phyloP scores from a whole-genome alignment of 2,113 vertebrate species.

The Nothobranchius furzeri region DNA sequence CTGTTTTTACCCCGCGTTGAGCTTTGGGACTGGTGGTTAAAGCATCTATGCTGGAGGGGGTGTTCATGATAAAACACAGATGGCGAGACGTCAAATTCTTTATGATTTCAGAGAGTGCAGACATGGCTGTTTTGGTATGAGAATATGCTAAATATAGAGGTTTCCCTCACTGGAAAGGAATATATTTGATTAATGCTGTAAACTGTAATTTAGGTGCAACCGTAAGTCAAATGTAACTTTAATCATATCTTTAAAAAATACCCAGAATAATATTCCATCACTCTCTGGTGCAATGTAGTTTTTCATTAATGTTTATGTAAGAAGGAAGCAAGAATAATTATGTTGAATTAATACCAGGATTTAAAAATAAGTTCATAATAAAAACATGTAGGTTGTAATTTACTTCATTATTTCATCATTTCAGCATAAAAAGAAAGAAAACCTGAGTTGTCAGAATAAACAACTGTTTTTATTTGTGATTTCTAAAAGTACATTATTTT shows the following conservation, averaged over 20 bases:
- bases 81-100: slow-evolving; percentile 41
- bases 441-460: no score
- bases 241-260: slow-evolving; percentile 2
- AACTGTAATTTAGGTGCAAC: slow-evolving; percentile 4
- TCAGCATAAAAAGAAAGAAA: no score
- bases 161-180: slow-evolving; percentile 24
- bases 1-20: slow-evolving; percentile 13
- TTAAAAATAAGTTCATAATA: no score
- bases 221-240: slow-evolving; percentile 24
- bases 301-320: no score
- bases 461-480: no score
- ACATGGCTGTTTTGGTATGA: slow-evolving; percentile 28
- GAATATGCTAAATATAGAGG: not conserved
- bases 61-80: slow-evolving; percentile 50
- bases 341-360: no score
- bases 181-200: slow-evolving; percentile 21
- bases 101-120: slow-evolving; percentile 38
- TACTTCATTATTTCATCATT: no score
- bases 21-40: slow-evolving; percentile 46
- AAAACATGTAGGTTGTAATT: no score
- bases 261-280: not conserved
- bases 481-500: no score
- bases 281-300: not conserved
- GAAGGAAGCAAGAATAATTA: no score
- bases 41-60: slow-evolving; percentile 46